Evolutionary conservation across 2,888 invertebrate genomes (phyloP).

Genomic region (Aphodius sticticus): DNA sequence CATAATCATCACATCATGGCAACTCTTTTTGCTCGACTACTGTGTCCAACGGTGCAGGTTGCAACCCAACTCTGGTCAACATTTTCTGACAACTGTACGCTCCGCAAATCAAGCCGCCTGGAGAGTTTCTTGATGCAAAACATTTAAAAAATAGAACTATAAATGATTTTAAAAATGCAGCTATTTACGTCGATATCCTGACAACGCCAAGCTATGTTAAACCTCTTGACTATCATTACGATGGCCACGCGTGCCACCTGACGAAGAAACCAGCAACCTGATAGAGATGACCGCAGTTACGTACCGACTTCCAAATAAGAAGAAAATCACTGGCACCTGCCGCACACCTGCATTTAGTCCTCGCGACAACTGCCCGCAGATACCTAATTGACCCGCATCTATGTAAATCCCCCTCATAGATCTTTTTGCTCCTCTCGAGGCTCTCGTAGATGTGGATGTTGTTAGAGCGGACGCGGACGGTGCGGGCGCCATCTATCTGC

Average conservation of each 20-base stretch:
- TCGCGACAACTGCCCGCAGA: conserved; percentile 31
- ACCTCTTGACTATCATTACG: neutral
- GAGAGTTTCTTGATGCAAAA: too few species aligned
- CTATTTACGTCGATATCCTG: too few species aligned
- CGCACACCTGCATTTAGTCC: conserved; percentile 33
- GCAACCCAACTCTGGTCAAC: too few species aligned
- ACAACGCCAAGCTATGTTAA: neutral
- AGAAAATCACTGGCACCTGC: conserved; percentile 34
- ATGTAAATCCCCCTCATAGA: conserved; percentile 23
- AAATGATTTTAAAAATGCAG: too few species aligned
- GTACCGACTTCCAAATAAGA: conserved; percentile 13
- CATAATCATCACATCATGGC: too few species aligned
- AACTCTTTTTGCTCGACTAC: too few species aligned
- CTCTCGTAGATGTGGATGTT: conserved; percentile 6
- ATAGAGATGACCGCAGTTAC: neutral
- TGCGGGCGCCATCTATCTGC: neutral
- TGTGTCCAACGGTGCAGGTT: too few species aligned
- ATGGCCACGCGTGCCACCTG: neutral
- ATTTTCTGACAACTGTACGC: too few species aligned
- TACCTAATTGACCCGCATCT: conserved; percentile 36
- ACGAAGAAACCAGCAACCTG: neutral
- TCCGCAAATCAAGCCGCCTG: too few species aligned
- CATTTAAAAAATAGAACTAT: too few species aligned
- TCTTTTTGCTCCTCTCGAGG: conserved; percentile 7
- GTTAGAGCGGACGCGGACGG: conserved; percentile 6